Percentiles rank a stretch among this genome's conserved stretches.
Conservation (phyloP, 2,797 vertebrate species). For the Delichon dasypus region DNA sequence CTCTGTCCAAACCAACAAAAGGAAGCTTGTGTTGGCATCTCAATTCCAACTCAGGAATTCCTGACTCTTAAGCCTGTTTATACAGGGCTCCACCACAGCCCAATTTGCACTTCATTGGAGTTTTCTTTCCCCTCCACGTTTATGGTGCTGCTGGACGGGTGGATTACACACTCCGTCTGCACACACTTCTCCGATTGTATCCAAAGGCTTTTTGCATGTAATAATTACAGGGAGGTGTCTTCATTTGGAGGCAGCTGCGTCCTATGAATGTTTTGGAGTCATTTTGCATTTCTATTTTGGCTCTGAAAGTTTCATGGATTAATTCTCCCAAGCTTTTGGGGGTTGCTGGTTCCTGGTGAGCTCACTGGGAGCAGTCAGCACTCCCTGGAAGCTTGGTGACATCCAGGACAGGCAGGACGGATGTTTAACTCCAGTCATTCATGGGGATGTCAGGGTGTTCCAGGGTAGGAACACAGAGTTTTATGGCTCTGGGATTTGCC, state of each 20-base stretch:
- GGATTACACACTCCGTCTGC: constrained; percentile 11
- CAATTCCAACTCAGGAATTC: constrained; percentile 50
- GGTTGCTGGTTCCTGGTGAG: not conserved
- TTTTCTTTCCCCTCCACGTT: constrained; percentile 17
- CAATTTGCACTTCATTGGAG: constrained; percentile 60
- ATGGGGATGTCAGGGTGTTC: not conserved
- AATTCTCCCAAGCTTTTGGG: not conserved
- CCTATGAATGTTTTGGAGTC: not conserved
- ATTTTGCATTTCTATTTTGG: not conserved
- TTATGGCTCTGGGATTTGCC: not conserved
- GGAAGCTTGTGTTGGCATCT: constrained; percentile 66
- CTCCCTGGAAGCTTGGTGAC: not conserved
- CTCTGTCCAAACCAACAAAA: constrained; percentile 57
- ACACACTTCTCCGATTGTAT: not conserved
- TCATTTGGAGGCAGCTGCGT: not conserved
- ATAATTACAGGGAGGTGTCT: not conserved
- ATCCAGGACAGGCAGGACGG: not conserved
- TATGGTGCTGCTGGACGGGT: not conserved
- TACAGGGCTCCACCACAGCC: constrained; percentile 57
- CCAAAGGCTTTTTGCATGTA: not conserved
- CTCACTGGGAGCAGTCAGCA: rapidly evolving
- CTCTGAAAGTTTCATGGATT: not conserved
- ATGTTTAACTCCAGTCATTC: not conserved
- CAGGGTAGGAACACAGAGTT: not conserved
- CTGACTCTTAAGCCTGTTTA: constrained; percentile 68